Percentiles rank a stretch among this genome's conserved stretches.
These are phyloP conservation scores for Aspidapion aeneum DNA, from an alignment of 2,888 invertebrate species.

Conservation along the genomic window DNA sequence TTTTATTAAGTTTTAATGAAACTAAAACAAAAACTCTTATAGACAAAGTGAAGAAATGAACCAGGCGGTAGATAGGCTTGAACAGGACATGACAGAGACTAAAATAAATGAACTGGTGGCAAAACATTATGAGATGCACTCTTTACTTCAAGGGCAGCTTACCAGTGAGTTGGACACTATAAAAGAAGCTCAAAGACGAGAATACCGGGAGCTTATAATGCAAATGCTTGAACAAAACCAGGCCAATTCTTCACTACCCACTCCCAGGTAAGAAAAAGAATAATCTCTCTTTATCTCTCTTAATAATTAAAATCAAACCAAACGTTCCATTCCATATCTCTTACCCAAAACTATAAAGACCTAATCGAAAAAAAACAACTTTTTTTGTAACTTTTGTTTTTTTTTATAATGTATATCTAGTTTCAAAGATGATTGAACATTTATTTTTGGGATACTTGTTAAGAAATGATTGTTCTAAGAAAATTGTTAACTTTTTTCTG, in stretches of 20 bases:
- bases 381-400: too few species aligned
- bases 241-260: slow-evolving; percentile 53
- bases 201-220: slow-evolving; percentile 89
- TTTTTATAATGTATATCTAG: too few species aligned
- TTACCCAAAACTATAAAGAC: too few species aligned
- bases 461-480: too few species aligned
- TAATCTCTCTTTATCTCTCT: slow-evolving; percentile 28
- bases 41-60: slow-evolving; percentile 90
- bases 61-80: slow-evolving; percentile 73
- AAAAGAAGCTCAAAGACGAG: slow-evolving; percentile 78
- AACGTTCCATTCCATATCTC: too few species aligned
- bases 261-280: slow-evolving; percentile 54
- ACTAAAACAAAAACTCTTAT: too few species aligned
- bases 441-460: too few species aligned
- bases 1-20: too few species aligned
- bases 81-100: slow-evolving; percentile 72
- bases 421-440: too few species aligned
- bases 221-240: slow-evolving; percentile 70
- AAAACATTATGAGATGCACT: slow-evolving; percentile 78
- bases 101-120: slow-evolving; percentile 83
- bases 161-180: slow-evolving; percentile 81
- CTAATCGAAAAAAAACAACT: too few species aligned
- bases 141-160: slow-evolving; percentile 81
- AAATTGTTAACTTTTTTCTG: too few species aligned
- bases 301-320: neutral